These are phyloP conservation scores for Diaprepes abbreviatus DNA, from an alignment of 2,888 invertebrate genomes.

Conservation along the genomic window DNA sequence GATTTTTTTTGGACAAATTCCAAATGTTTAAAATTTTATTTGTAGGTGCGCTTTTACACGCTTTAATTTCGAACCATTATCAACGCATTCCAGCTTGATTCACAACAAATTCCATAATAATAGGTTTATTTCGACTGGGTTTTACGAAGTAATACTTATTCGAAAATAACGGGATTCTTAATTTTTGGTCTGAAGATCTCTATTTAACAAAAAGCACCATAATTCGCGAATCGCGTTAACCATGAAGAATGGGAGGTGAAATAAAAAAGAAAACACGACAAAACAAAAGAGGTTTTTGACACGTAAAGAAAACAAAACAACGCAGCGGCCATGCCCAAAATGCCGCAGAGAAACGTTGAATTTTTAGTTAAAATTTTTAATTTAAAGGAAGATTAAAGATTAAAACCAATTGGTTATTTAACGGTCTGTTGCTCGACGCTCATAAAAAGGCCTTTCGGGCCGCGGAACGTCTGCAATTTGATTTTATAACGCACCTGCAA, in stretches of 20 bases:
- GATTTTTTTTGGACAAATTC: slow-evolving; percentile 24
- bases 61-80: slow-evolving; percentile 8
- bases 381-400: not conserved
- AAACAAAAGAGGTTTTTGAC: slow-evolving; percentile 25
- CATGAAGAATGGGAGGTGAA: slow-evolving; percentile 6
- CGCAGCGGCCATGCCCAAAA: slow-evolving; percentile 26
- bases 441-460: slow-evolving; percentile 13
- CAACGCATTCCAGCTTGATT: slow-evolving; percentile 4
- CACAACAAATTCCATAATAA: not conserved
- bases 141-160: not conserved
- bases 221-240: slow-evolving; percentile 16
- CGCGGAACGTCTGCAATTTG: slow-evolving; percentile 22
- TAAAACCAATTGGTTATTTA: slow-evolving; percentile 7
- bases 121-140: not conserved
- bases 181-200: not conserved
- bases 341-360: not conserved
- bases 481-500: slow-evolving; percentile 33
- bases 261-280: not conserved
- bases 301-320: slow-evolving; percentile 21
- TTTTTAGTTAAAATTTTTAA: not conserved
- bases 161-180: slow-evolving; percentile 6
- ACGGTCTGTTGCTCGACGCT: slow-evolving; percentile 17
- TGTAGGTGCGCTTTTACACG: slow-evolving; percentile 28
- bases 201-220: not conserved
- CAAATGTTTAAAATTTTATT: slow-evolving; percentile 17